Evolutionary conservation across 2,797 vertebrate species (phyloP), one percentile per base, ranked within the genome.

Genomic region (Coregonus suidteri): DNA sequence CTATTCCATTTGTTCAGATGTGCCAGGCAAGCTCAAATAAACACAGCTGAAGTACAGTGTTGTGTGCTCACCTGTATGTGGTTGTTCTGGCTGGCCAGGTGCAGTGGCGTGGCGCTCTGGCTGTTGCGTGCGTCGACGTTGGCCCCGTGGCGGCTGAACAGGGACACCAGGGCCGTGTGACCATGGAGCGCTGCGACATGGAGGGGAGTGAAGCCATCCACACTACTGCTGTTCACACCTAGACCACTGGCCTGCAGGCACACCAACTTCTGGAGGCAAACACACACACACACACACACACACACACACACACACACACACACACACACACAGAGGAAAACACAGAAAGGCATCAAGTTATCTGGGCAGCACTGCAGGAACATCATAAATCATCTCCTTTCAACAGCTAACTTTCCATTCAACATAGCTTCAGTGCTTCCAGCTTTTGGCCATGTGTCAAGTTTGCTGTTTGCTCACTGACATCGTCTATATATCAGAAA

Each of bases 151-250:
- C 92, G 93, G 70, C 96, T 82, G 35, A 99, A 91, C 76, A 97
- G 94, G 34, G 86, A 73, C 0, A 93, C 84, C 1, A 99, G 92
- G 1, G 90, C 77, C 0, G 80, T 51, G 80, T 93, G 96, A 0
- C 98, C 97, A 0, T 98, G 96, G 41, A 97, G 90, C 0, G 97
- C 95, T 0, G 98, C 96, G 3, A 98, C 88, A 0, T 99, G 98
- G 20, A 99, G 89, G 0, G 97, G 95, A 0, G 95, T 93, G 79
- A 95, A 94, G 3, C 96, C 96, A 0, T 97, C 96, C 0, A 79
- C 87, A 67, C 94, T 96, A 0, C 91, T 93, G 84, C 96, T 95
- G 71, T 97, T 97, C 0, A 99, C 95, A 0, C 95, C 77, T 0
- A 98, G 94, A 1, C 94, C 93, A 0, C 85, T 95, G 6, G 91